A percentile compares a stretch with the other conserved stretches of the same genome.
These are phyloP conservation scores for Zosterops lateralis DNA, from an alignment of 2,113 vertebrate species.

Conservation along the genomic window DNA sequence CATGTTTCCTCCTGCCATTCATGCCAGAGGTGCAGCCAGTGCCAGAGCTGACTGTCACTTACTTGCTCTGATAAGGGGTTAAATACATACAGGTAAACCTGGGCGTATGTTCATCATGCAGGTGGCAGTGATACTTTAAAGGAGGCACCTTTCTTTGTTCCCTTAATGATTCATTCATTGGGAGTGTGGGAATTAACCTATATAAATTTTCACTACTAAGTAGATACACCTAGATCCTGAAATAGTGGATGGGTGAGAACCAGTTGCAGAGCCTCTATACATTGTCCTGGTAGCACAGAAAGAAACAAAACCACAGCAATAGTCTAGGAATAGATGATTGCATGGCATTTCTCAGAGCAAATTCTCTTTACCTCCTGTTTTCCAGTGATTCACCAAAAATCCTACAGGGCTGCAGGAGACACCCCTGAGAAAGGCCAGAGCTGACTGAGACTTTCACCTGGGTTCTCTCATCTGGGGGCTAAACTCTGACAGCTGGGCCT, in stretches of 20 bases:
- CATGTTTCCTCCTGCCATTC: not conserved
- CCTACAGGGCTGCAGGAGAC: not conserved
- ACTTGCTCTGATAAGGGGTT: slow-evolving; percentile 19
- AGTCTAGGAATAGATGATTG: not conserved
- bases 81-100: slow-evolving; percentile 4
- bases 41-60: slow-evolving; percentile 29
- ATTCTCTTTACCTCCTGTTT: not conserved
- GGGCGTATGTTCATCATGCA: slow-evolving; percentile 12
- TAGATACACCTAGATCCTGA: slow-evolving; percentile 63
- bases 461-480: not conserved
- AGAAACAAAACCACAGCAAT: not conserved
- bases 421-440: not conserved
- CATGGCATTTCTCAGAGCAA: not conserved
- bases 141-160: slow-evolving; percentile 46
- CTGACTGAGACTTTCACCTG: not conserved
- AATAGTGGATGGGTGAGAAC: slow-evolving; percentile 59
- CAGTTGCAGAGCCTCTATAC: not conserved
- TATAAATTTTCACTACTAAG: slow-evolving; percentile 58
- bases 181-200: slow-evolving; percentile 57
- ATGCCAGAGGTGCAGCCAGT: not conserved
- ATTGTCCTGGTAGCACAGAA: not conserved
- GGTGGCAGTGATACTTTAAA: slow-evolving; percentile 34
- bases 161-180: slow-evolving; percentile 51
- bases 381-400: not conserved
- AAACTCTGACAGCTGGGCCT: not conserved